These are phyloP conservation scores for Nothobranchius kuhntae DNA, from an alignment of 2,113 vertebrate genomes.

Conservation along the genomic window DNA sequence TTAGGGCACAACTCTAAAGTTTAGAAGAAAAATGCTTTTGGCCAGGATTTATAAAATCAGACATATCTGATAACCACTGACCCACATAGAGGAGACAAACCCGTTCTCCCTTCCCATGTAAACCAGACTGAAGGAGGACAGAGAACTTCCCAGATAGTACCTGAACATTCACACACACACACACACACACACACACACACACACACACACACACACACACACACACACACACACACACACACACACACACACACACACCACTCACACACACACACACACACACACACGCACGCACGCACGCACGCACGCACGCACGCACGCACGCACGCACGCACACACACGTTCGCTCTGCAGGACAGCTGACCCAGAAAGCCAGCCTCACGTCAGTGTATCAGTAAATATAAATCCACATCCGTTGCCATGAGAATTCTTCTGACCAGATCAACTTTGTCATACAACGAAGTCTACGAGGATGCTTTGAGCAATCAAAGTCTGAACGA, in stretches of 20 bases:
- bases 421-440: slow-evolving; percentile 23
- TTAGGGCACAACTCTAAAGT: too few species aligned
- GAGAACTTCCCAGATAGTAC: not conserved
- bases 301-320: not conserved
- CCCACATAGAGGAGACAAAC: too few species aligned
- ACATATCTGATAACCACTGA: too few species aligned
- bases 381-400: not conserved
- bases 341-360: not conserved
- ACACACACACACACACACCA: not conserved
- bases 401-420: slow-evolving; percentile 12
- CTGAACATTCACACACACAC: not conserved
- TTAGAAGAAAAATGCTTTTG: too few species aligned
- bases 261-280: not conserved
- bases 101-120: too few species aligned
- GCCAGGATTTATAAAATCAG: too few species aligned
- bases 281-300: not conserved
- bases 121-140: too few species aligned
- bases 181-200: too few species aligned
- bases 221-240: too few species aligned
- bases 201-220: too few species aligned
- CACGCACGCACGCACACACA: not conserved
- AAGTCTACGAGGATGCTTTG: slow-evolving; percentile 6
- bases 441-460: slow-evolving; percentile 5
- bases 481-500: slow-evolving; percentile 11
- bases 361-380: not conserved